Evolutionary conservation across 2,797 vertebrate species (phyloP).

Genomic region (Sitta carolinensis): DNA sequence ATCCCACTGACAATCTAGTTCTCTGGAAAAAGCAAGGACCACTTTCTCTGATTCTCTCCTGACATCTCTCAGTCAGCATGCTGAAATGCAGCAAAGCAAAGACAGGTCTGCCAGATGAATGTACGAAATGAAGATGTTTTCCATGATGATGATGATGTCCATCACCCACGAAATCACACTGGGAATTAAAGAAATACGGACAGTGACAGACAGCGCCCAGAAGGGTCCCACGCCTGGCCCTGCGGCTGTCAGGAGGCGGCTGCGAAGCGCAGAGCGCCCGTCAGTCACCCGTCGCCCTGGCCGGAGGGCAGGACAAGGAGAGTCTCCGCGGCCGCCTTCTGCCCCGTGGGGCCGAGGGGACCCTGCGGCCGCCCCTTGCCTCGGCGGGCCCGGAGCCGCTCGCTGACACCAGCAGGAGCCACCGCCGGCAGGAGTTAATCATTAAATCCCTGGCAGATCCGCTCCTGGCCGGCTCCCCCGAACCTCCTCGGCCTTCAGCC

Average conservation of each 20-base stretch:
- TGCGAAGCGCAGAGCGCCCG: background rate
- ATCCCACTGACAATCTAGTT: background rate
- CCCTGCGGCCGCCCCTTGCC: background rate
- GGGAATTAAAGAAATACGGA: background rate
- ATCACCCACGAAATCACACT: background rate
- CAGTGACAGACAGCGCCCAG: accelerated
- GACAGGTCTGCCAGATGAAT: accelerated
- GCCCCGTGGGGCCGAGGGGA: background rate
- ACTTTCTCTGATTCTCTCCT: background rate
- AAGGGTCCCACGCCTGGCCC: background rate
- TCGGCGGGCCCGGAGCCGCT: background rate
- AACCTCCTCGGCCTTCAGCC: background rate
- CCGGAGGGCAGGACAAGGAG: background rate
- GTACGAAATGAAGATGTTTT: background rate
- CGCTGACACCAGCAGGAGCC: background rate
- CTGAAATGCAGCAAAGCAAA: background rate
- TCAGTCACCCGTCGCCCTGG: too few relatives aligned
- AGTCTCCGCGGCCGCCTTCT: background rate
- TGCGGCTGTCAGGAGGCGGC: background rate
- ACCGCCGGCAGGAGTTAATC: constrained; percentile 78
- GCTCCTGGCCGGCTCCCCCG: constrained; percentile 39
- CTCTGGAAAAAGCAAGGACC: background rate
- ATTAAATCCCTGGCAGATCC: constrained; percentile 78
- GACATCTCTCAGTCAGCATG: background rate
- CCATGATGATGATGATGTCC: background rate